Evolutionary conservation across 2,888 invertebrate genomes (phyloP).

Genomic region (Heliconius ismenius): DNA sequence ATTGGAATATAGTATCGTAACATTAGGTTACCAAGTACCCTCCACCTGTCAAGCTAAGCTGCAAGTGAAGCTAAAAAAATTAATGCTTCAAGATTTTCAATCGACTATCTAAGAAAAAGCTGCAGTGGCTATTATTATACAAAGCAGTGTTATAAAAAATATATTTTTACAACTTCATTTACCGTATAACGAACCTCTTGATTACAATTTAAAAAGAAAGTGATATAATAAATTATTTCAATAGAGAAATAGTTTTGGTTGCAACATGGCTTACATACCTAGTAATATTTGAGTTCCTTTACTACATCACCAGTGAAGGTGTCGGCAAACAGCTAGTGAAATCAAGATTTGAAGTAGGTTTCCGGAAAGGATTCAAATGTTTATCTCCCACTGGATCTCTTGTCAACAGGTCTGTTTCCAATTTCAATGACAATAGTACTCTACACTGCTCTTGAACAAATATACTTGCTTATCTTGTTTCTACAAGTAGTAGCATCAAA

Average conservation of each 20-base stretch:
- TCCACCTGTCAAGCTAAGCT: too few relatives aligned
- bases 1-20: too few relatives aligned
- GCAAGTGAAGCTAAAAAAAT: neutral
- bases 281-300: slow-evolving; percentile 28
- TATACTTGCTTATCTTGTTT: neutral
- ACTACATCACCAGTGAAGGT: slow-evolving; percentile 32
- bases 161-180: too few relatives aligned
- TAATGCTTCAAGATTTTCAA: neutral
- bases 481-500: neutral
- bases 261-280: neutral
- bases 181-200: too few relatives aligned
- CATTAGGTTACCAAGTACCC: neutral
- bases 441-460: neutral
- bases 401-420: slow-evolving; percentile 36
- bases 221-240: neutral
- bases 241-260: neutral
- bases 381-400: slow-evolving; percentile 33
- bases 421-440: slow-evolving; percentile 18
- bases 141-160: neutral
- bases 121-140: neutral
- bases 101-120: neutral
- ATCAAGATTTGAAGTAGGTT: slow-evolving; percentile 39
- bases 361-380: slow-evolving; percentile 39
- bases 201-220: neutral
- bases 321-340: slow-evolving; percentile 39